Conservation (phyloP, 2,888 invertebrate genomes). For the Philonicus albiceps region DNA sequence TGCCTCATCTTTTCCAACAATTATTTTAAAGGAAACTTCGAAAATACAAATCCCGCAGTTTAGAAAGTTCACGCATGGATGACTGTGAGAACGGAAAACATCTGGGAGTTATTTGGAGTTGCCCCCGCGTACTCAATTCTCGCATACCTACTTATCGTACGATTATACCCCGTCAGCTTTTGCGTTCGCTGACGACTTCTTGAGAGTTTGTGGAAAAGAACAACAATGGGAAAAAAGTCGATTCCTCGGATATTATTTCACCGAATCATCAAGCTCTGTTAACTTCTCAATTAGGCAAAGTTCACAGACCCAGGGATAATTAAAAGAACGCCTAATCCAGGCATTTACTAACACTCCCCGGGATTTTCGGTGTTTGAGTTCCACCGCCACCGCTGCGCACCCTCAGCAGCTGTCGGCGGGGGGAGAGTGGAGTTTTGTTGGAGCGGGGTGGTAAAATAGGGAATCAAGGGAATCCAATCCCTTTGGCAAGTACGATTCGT, state of each 20-base stretch:
- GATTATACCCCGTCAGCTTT: neutral
- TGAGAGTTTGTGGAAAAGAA: neutral
- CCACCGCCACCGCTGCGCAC: neutral
- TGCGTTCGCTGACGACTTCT: neutral
- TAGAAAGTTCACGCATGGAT: neutral
- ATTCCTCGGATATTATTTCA: neutral
- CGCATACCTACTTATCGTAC: neutral
- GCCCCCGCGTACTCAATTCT: neutral
- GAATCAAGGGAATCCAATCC: neutral
- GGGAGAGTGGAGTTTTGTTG: too few relatives aligned
- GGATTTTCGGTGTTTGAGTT: neutral
- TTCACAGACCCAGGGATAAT: conserved; percentile 6
- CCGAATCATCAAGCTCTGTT: neutral
- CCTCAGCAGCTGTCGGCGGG: neutral
- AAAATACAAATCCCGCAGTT: neutral
- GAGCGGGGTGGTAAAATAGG: neutral
- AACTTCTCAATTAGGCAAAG: neutral
- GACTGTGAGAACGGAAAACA: neutral
- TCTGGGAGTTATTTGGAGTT: neutral
- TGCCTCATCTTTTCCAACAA: neutral
- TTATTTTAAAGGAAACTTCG: neutral
- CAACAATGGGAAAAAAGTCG: neutral
- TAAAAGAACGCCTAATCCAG: conserved; percentile 19
- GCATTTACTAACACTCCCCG: neutral
- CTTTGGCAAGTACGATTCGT: neutral